Percentiles rank a stretch among this genome's conserved stretches.
These are phyloP conservation scores for Tragelaphus buxtoni DNA, from an alignment of 2,113 vertebrate genomes.

Conservation along the genomic window DNA sequence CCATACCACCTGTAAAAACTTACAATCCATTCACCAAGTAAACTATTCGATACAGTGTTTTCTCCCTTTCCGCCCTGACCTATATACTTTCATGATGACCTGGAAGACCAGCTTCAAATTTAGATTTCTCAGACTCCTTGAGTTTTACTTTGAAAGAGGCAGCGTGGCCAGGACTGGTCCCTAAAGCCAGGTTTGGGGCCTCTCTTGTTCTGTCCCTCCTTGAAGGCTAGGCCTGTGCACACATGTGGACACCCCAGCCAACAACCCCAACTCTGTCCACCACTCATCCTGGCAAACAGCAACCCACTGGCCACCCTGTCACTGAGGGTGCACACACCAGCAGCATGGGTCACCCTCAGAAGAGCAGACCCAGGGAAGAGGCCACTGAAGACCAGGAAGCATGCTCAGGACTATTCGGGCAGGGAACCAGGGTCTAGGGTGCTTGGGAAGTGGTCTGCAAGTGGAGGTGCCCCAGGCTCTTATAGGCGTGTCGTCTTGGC, in stretches of 20 bases:
- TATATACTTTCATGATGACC: not conserved
- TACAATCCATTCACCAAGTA: not conserved
- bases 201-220: not conserved
- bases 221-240: not conserved
- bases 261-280: not conserved
- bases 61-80: not conserved
- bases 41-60: not conserved
- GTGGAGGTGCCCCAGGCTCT: not conserved
- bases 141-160: not conserved
- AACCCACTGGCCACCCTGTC: not conserved
- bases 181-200: not conserved
- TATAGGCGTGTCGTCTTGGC: not conserved
- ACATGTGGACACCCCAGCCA: fast-evolving
- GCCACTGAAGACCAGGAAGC: not conserved
- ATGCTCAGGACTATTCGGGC: not conserved
- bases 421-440: not conserved
- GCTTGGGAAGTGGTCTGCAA: not conserved
- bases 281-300: fast-evolving
- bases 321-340: fast-evolving
- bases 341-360: not conserved
- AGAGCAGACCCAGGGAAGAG: not conserved
- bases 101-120: not conserved
- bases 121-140: not conserved
- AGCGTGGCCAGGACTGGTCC: not conserved
- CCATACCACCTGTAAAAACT: not conserved